A percentile compares a stretch with the other conserved stretches of the same genome.
These are phyloP conservation scores for Danio jaintianensis DNA, from an alignment of 2,797 vertebrate species.

Conservation along the genomic window DNA sequence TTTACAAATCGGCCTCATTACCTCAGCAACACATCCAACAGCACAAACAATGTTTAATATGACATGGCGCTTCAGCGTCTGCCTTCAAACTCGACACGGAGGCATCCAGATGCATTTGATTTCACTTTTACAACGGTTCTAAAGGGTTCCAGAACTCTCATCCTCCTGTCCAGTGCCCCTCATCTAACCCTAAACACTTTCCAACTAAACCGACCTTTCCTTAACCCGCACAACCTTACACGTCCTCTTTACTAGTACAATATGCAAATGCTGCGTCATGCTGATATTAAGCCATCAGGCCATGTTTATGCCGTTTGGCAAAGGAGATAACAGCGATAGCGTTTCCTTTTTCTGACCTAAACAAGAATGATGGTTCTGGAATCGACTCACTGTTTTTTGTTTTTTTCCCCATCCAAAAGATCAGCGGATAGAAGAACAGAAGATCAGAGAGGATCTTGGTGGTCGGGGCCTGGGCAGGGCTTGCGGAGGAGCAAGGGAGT, in stretches of 20 bases:
- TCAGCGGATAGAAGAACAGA: slow-evolving; percentile 23
- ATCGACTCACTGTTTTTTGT: background rate
- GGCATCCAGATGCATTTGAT: slow-evolving; percentile 46
- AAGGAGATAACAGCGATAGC: slow-evolving; percentile 11
- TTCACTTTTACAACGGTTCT: slow-evolving; percentile 46
- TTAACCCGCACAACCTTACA: slow-evolving; percentile 1
- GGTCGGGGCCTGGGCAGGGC: slow-evolving; percentile 21
- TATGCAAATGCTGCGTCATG: slow-evolving; percentile 30
- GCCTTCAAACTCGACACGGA: slow-evolving; percentile 37
- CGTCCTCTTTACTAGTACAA: slow-evolving; percentile 12
- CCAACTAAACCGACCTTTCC: slow-evolving; percentile 19
- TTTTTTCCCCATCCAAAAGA: background rate
- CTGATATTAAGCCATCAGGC: slow-evolving; percentile 19
- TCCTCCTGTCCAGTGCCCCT: slow-evolving; percentile 38
- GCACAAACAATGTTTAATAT: slow-evolving; percentile 52
- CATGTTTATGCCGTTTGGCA: slow-evolving; percentile 33
- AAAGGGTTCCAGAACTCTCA: slow-evolving; percentile 46
- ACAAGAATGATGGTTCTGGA: slow-evolving; percentile 20
- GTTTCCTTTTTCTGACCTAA: slow-evolving; percentile 47
- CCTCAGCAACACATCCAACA: slow-evolving; percentile 48
- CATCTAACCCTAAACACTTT: slow-evolving; percentile 44
- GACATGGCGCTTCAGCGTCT: slow-evolving; percentile 37
- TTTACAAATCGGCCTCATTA: slow-evolving; percentile 59
- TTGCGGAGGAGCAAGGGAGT: slow-evolving; percentile 39
- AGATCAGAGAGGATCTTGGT: slow-evolving; percentile 26